These are phyloP conservation scores for Chrysina gloriosa DNA, from an alignment of 2,888 invertebrate genomes.

Conservation along the genomic window DNA sequence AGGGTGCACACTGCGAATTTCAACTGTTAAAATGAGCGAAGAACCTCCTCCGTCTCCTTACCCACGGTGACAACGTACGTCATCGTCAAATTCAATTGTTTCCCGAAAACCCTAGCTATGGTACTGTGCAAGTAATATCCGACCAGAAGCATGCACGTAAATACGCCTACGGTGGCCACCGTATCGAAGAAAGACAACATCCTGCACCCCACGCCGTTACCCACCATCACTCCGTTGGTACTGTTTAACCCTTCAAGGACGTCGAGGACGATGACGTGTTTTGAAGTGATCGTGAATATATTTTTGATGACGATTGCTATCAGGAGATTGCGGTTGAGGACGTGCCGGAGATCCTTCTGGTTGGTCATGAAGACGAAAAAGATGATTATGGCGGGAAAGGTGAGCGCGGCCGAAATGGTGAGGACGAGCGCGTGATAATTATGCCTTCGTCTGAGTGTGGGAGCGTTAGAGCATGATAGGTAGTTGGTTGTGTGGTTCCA, in stretches of 20 bases:
- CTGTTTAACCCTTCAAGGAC: slow-evolving; percentile 66
- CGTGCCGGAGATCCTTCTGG: slow-evolving; percentile 61
- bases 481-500: slow-evolving; percentile 74
- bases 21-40: background rate
- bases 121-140: slow-evolving; percentile 75
- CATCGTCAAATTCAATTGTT: slow-evolving; percentile 59
- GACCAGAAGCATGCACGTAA: slow-evolving; percentile 77
- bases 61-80: slow-evolving; percentile 66
- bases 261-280: slow-evolving; percentile 70
- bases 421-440: slow-evolving; percentile 69
- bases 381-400: slow-evolving; percentile 71
- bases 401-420: slow-evolving; percentile 66
- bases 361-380: slow-evolving; percentile 69
- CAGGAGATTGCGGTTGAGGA: slow-evolving; percentile 72
- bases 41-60: slow-evolving; percentile 53
- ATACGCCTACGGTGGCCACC: slow-evolving; percentile 71
- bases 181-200: slow-evolving; percentile 69
- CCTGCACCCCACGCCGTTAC: slow-evolving; percentile 68
- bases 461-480: slow-evolving; percentile 69
- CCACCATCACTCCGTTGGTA: slow-evolving; percentile 65
- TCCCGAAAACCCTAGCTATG: slow-evolving; percentile 73
- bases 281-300: slow-evolving; percentile 69
- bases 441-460: slow-evolving; percentile 67
- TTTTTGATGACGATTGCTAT: slow-evolving; percentile 71
- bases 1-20: slow-evolving; percentile 63